Conservation (phyloP, 2,113 vertebrate species). For the Pelusios castaneus region DNA sequence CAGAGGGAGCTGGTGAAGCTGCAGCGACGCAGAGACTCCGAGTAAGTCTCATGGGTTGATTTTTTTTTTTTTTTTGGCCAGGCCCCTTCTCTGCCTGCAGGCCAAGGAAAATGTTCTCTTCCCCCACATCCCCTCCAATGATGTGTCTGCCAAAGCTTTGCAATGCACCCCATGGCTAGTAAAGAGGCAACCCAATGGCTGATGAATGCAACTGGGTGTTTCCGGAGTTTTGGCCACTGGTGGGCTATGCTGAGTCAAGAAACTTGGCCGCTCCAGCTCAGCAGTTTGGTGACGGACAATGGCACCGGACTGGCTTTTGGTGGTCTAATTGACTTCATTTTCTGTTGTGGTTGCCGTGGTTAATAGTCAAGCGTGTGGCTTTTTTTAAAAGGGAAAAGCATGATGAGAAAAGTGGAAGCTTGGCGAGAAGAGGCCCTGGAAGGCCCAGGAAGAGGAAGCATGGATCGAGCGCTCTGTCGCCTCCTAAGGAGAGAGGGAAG, state of each 20-base stretch:
- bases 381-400: conserved; percentile 88
- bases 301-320: conserved; percentile 41
- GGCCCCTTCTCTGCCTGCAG: neutral
- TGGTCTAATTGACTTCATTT: neutral
- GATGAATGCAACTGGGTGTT: conserved; percentile 45
- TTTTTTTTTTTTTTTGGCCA: conserved; percentile 14
- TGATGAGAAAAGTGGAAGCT: conserved; percentile 92
- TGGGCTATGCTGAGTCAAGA: too few relatives aligned
- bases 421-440: conserved; percentile 91
- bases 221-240: neutral
- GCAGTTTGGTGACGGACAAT: conserved; percentile 59
- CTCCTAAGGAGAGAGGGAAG: conserved; percentile 87
- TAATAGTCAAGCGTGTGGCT: conserved; percentile 84
- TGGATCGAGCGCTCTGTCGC: conserved; percentile 81
- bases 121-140: neutral
- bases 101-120: neutral
- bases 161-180: conserved; percentile 60
- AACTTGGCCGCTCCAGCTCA: conserved; percentile 68
- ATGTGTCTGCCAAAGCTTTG: conserved; percentile 28
- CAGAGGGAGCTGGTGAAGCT: conserved; percentile 93
- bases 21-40: conserved; percentile 89
- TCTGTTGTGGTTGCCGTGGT: conserved; percentile 58
- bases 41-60: conserved; percentile 81
- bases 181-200: neutral
- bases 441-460: conserved; percentile 96